Evolutionary conservation across 2,888 invertebrate species (phyloP), one percentile per base, ranked within the genome.

Genomic region (Nomada hirtipes): DNA sequence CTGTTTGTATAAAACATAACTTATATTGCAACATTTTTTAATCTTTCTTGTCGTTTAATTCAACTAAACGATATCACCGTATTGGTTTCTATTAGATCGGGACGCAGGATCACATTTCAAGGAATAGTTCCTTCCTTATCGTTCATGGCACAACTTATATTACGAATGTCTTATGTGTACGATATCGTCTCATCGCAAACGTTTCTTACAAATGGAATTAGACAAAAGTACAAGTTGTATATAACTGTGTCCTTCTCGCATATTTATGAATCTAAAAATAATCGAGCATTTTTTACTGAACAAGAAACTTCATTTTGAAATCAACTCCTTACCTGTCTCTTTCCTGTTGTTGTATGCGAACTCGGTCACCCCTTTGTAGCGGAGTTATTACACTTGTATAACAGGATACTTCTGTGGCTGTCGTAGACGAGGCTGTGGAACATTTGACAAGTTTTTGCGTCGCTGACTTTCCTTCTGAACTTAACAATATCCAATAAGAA

Each of bases 221-320:
- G 91, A 90, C 42, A 92, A 77, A 59, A 92, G 88, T 59, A 90
- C 88, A 57, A 93, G 87, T 87, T 93, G 92, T 70, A 93, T 76
- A 73, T 91, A 91, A 86, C 93, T 93, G 81, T 92, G 89, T n/a
- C 92, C 93, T 78, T 92, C 91, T 57, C 92, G 88, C 84, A 93
- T 86, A 83, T 93, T 91, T 53, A 92, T 90, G 44, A 90, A 85
- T 86, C 93, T 93, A 83, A 55, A 90, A 74, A 53, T 47, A 61
- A 70, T 55, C 9, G 42, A 2, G 53, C 11, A n/a, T 18, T 50
- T 26, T 50, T 26, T 15, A 20, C 9, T 18, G 11, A 44, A 29
- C 55, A 23, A 13, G 11, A 26, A 7, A n/a, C 53, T 15, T 20
- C 2, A 52, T 10, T 47, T 9, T 69, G 20, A 52, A 26, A 55